Evolutionary conservation across 1,140 invertebrate genomes (phyloP).

Genomic region (Ooceraea biroi): DNA sequence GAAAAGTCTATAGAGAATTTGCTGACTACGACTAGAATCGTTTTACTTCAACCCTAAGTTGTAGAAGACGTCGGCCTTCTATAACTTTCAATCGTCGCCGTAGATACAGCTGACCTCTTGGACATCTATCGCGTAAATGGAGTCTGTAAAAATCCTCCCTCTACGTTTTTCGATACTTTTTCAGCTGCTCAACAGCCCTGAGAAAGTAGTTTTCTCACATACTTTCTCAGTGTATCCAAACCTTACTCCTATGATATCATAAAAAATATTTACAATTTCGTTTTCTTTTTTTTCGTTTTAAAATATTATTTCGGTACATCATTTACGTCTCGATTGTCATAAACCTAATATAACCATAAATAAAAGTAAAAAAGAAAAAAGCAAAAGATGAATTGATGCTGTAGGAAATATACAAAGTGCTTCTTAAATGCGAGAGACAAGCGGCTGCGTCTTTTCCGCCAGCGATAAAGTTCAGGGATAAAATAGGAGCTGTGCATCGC

Average conservation of each 20-base stretch:
- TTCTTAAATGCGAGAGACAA: not conserved
- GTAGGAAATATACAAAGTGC: not conserved
- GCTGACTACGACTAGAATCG: not conserved
- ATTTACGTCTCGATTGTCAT: not conserved
- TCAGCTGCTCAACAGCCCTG: not conserved
- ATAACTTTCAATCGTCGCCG: conserved; percentile 34
- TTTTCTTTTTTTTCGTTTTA: not conserved
- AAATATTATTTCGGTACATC: not conserved
- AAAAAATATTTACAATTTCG: conserved; percentile 6
- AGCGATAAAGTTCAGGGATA: not conserved
- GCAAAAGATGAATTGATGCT: not conserved
- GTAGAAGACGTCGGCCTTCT: conserved; percentile 18
- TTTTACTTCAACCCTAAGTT: conserved; percentile 41
- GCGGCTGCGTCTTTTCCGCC: not conserved
- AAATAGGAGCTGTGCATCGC: not conserved
- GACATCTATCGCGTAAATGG: conserved; percentile 43
- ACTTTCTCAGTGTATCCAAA: not conserved
- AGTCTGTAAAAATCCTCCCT: conserved; percentile 31
- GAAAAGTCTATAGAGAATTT: conserved; percentile 33
- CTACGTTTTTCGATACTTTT: conserved; percentile 28
- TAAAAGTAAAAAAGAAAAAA: not conserved
- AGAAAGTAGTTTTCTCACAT: conserved; percentile 1
- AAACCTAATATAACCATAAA: not conserved
- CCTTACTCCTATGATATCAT: conserved; percentile 3
- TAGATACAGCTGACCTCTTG: conserved; percentile 35